Base-by-base conservation (phyloP, 2,797 vertebrate species). In the Epinephelus coioides region DNA sequence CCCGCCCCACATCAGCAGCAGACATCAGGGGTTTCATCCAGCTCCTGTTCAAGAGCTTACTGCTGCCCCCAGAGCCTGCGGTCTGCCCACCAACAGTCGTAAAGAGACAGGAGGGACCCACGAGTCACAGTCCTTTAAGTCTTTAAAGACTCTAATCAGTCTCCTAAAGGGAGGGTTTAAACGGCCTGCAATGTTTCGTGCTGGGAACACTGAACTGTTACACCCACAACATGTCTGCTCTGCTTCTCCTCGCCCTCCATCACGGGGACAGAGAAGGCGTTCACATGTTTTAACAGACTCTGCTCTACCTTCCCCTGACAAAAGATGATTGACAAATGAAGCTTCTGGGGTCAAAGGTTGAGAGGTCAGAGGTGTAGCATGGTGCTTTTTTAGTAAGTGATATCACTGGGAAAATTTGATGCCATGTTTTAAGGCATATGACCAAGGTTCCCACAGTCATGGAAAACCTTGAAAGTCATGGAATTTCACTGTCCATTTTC, bases 271-370 rank as follows among this genome's bases (percentile, higher is more conserved):
- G 78, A 89, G 88, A 85, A 92, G 89, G 90, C 86, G 90, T 90
- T 87, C 83, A 69, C 78, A 67, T 82, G 84, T 78, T 92, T 93
- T 90, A 89, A 69, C 91, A 91, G 90, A 75, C 89, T 89, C 51
- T 0, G 38, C 76, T 85, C 84, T 70, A 87, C 60, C 53, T 50
- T 69, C 80, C 78, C 66, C 55, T 53, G 61, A 81, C 62, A 53
- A 57, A 65, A 38, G 63, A 80, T 81, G 79, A 61, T 78, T 78
- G 78, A 77, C 73, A 76, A 78, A 73, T 71, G n/a, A 70, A 69
- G 54, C 63, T 15, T 21, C 47, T 30, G 46, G 73, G 81, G 78
- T 88, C 83, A 87, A 66, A 78, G 78, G 78, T 66, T 40, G 13
- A n/a, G 43, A 61, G 67, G 64, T 69, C 57, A 54, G 56, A 61